Base-by-base conservation (phyloP, 2,888 invertebrate genomes). In the Xanthorhoe spadicearia region DNA sequence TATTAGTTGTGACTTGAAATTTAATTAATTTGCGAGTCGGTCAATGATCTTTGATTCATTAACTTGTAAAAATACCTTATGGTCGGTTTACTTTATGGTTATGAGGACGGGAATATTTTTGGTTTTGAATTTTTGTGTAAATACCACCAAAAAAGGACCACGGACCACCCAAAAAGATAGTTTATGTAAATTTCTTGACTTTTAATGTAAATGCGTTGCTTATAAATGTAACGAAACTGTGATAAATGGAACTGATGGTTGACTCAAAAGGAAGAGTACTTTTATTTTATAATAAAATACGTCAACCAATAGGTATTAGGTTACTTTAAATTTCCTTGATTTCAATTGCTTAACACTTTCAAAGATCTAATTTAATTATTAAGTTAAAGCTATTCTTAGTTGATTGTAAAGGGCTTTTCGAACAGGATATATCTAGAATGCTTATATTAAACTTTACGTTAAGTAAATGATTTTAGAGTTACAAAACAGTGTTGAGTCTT, bases 401-500 rank as follows among this genome's bases (percentile, higher is more conserved):
- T 32, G 32, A 32, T 7, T 32, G 32, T 32, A 10, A 43, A 43
- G 48, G 48, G 4, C 15, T 17, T 8, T 15, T 2, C 8, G 5
- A 58, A 18, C 57, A 32, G 49, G 48, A 57, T 49, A 56, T n/a
- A 10, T 19, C 15, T 49, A 46, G 32, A 46, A 19, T 57, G 23
- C 4, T 4, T 23, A 3, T 23, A 23, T 23, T 55, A 55, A 63
- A 59, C 54, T 53, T 54, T 43, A 63, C 32, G 62, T 55, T 51
- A 67, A 28, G 61, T 59, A 59, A 52, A 66, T 66, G 51, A 9
- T 51, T 51, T 59, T 66, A 48, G 10, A 52, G 52, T 72, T 69
- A 64, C 68, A 61, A 62, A 69, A 69, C 49, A 15, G 38, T 61
- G 55, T 72, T 64, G 62, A 62, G 68, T 46, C 56, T 81, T 79